A percentile compares a stretch with the other conserved stretches of the same genome.
Conservation (phyloP, 2,797 vertebrate genomes). For the Lithobates pipiens region DNA sequence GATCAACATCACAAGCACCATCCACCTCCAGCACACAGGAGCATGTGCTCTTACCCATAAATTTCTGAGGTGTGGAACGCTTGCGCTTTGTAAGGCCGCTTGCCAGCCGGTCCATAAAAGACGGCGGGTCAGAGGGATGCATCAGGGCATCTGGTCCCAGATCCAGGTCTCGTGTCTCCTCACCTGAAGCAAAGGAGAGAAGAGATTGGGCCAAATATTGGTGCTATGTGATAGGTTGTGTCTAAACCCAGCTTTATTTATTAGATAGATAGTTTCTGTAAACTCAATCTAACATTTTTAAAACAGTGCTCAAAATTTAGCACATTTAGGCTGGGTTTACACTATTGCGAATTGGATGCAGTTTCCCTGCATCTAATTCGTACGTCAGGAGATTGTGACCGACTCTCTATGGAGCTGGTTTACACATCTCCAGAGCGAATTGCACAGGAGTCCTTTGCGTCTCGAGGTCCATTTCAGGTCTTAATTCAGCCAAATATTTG, state of each 20-base stretch:
- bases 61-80: constrained; percentile 94
- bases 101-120: constrained; percentile 86
- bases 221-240: constrained; percentile 31
- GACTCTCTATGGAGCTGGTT: too few relatives aligned
- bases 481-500: too few relatives aligned
- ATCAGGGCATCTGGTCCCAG: constrained; percentile 82
- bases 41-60: constrained; percentile 84
- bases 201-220: constrained; percentile 51
- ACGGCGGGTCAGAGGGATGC: constrained; percentile 85
- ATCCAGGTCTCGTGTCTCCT: constrained; percentile 88
- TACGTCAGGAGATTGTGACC: too few relatives aligned
- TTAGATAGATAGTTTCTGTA: too few relatives aligned
- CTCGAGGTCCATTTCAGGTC: too few relatives aligned
- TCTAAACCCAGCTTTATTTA: not conserved
- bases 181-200: constrained; percentile 73
- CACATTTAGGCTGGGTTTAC: too few relatives aligned
- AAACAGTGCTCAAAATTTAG: too few relatives aligned
- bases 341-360: too few relatives aligned
- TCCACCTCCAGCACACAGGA: not conserved
- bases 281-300: too few relatives aligned
- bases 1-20: constrained; percentile 20
- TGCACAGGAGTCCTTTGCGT: too few relatives aligned
- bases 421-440: too few relatives aligned
- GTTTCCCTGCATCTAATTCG: too few relatives aligned
- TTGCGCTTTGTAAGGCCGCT: constrained; percentile 96